Evolutionary conservation across 2,113 vertebrate genomes (phyloP).

Genomic region (Mustela lutreola): DNA sequence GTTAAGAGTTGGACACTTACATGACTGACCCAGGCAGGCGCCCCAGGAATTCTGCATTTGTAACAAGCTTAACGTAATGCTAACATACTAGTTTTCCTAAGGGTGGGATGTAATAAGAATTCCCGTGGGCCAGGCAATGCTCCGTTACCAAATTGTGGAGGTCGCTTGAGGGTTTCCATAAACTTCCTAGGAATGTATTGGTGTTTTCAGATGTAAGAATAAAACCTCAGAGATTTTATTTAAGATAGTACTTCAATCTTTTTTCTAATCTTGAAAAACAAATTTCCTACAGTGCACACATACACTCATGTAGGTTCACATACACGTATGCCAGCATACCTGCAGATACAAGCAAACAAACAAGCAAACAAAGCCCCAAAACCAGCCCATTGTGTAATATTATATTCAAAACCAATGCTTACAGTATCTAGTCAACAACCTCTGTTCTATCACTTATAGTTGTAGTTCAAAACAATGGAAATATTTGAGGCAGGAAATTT

Average conservation of each 20-base stretch:
- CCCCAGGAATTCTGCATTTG: neutral
- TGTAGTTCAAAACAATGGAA: neutral
- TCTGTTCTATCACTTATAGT: neutral
- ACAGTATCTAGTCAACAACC: neutral
- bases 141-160: no score
- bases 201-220: neutral
- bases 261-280: neutral
- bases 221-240: neutral
- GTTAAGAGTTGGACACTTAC: neutral
- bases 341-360: neutral
- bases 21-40: neutral
- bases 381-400: neutral
- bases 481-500: neutral
- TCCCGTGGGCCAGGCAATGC: neutral
- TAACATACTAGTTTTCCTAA: neutral
- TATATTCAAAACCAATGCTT: neutral
- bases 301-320: neutral
- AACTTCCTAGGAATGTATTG: neutral
- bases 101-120: neutral
- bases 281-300: neutral
- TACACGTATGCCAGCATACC: neutral
- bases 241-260: neutral
- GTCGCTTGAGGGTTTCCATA: neutral
- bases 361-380: neutral
- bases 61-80: neutral